Percentiles rank a stretch among this genome's conserved stretches.
Conservation (phyloP, 2,888 invertebrate species). For the Lepidocyrtinus sp. region DNA sequence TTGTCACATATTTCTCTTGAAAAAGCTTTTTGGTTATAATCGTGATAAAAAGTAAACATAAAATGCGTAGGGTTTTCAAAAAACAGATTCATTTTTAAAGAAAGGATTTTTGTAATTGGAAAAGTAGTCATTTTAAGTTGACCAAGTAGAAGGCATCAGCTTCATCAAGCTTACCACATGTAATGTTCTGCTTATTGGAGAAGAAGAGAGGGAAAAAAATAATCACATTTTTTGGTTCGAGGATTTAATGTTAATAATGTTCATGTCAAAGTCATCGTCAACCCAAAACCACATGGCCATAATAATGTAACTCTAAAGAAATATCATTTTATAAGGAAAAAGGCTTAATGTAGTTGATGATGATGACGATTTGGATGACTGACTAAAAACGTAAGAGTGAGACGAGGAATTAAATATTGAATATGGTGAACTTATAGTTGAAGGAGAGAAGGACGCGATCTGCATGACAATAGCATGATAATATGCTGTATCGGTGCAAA, state of each 20-base stretch:
- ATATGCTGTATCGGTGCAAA: conserved; percentile 35
- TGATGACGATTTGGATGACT: conserved; percentile 1
- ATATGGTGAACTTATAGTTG: background rate
- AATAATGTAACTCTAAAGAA: background rate
- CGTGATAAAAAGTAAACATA: background rate
- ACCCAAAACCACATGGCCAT: conserved; percentile 29
- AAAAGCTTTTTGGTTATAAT: background rate
- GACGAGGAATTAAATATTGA: background rate
- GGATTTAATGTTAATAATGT: conserved; percentile 31
- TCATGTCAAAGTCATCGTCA: conserved; percentile 41
- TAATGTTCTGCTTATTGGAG: too few species aligned
- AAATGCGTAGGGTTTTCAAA: conserved; percentile 35
- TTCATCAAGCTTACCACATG: too few species aligned
- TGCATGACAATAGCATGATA: conserved; percentile 48
- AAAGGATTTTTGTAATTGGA: background rate
- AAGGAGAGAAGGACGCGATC: conserved; percentile 42
- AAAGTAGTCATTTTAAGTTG: background rate
- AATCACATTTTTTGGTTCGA: background rate
- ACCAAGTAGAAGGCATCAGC: background rate
- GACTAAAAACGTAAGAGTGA: background rate
- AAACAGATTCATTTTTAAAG: too few species aligned
- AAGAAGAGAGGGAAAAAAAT: conserved; percentile 23
- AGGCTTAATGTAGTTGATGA: conserved; percentile 29
- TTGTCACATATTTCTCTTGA: too few species aligned
- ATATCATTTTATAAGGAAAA: conserved; percentile 1